These are phyloP conservation scores for Cataglyphis rosenhaueri DNA, from an alignment of 2,888 invertebrate species.

Conservation along the genomic window DNA sequence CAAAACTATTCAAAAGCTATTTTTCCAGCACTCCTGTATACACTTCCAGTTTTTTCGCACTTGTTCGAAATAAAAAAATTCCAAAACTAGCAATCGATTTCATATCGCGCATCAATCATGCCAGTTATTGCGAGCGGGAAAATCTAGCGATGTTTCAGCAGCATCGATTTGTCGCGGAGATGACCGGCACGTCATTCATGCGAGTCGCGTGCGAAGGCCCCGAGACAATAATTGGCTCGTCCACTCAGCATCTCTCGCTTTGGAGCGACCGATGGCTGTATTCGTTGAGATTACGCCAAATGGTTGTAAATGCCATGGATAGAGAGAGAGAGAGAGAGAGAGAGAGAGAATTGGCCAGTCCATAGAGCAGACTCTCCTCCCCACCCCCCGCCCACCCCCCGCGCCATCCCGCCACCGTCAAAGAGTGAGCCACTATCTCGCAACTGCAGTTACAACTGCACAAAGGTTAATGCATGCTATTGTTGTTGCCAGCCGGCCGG, in stretches of 20 bases:
- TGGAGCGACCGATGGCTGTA: constrained; percentile 81
- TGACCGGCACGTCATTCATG: constrained; percentile 44
- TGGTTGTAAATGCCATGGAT: constrained; percentile 81
- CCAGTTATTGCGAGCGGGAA: not conserved
- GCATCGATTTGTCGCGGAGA: constrained; percentile 37
- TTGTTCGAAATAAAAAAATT: not conserved
- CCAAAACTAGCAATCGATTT: not conserved
- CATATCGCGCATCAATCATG: not conserved
- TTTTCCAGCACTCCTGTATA: not conserved
- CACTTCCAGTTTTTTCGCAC: not conserved
- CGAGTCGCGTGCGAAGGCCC: constrained; percentile 58
- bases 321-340: constrained; percentile 62
- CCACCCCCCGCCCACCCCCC: constrained; percentile 45
- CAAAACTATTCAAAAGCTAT: not conserved
- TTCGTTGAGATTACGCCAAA: constrained; percentile 84
- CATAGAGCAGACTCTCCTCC: constrained; percentile 35
- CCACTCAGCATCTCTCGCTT: constrained; percentile 74
- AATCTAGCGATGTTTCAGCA: not conserved
- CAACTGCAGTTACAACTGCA: constrained; percentile 85
- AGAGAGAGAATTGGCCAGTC: constrained; percentile 42
- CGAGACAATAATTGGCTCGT: constrained; percentile 80
- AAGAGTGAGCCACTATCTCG: constrained; percentile 80
- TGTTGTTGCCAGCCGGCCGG: constrained; percentile 82
- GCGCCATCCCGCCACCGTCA: constrained; percentile 53
- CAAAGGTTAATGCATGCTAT: constrained; percentile 85